Conservation (phyloP, 2,113 vertebrate genomes). For the Brienomyrus longianalis region DNA sequence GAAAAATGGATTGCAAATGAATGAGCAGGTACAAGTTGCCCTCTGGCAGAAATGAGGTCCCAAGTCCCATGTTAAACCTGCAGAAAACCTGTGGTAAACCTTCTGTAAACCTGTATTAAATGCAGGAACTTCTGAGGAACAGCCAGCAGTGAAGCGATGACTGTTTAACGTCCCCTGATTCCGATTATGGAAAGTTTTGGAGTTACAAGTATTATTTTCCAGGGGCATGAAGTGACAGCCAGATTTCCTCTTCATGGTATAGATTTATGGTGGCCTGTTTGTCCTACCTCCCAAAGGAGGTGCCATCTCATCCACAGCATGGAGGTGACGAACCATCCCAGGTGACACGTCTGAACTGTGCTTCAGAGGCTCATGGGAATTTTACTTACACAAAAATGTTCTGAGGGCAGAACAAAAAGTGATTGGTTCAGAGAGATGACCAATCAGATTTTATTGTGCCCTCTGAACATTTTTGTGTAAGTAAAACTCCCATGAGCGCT, state of each 20-base stretch:
- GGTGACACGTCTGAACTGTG: neutral
- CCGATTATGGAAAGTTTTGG: neutral
- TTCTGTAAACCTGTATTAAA: neutral
- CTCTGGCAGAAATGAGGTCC: neutral
- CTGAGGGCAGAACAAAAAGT: too few relatives aligned
- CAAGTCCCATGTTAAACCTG: neutral
- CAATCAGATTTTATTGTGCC: too few relatives aligned
- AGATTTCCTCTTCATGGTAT: neutral
- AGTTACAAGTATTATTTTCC: neutral
- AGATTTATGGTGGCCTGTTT: neutral
- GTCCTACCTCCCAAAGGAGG: neutral
- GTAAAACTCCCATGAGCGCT: too few relatives aligned
- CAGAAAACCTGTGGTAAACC: neutral
- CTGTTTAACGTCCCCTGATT: neutral
- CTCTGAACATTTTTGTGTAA: too few relatives aligned
- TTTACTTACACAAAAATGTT: too few relatives aligned
- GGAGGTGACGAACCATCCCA: neutral
- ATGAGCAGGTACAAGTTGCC: neutral
- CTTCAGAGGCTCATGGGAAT: neutral
- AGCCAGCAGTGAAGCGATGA: neutral
- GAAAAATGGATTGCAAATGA: slow-evolving; percentile 2
- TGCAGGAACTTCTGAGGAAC: neutral
- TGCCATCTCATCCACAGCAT: neutral
- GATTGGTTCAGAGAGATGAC: too few relatives aligned
- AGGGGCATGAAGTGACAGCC: too few relatives aligned